A percentile compares a stretch with the other conserved stretches of the same genome.
Evolutionary conservation across 2,113 vertebrate species (phyloP).

Genomic region (Fulmarus glacialis): DNA sequence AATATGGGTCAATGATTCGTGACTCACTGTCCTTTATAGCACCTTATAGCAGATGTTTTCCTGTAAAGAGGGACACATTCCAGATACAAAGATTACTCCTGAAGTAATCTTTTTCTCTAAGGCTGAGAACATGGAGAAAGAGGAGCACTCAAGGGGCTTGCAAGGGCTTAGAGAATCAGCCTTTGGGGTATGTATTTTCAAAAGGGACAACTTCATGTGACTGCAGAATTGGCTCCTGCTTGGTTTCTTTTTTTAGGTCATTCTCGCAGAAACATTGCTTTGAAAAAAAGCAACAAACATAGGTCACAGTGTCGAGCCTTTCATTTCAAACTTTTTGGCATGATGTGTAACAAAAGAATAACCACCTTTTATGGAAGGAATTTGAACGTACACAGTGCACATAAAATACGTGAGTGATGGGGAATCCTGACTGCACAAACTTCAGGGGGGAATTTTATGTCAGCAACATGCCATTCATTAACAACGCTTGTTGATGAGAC

Average conservation of each 20-base stretch:
- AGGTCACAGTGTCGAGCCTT: not conserved
- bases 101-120: not conserved
- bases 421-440: not conserved
- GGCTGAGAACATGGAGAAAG: not conserved
- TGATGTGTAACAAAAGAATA: not conserved
- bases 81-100: not conserved
- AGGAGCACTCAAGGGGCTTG: not conserved
- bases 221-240: not conserved
- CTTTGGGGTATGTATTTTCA: not conserved
- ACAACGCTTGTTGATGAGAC: not conserved
- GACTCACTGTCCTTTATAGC: not conserved
- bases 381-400: rapidly evolving
- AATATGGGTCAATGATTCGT: not conserved
- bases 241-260: not conserved
- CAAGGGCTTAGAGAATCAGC: not conserved
- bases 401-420: not conserved
- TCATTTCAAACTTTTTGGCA: not conserved
- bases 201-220: not conserved
- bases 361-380: not conserved
- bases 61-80: not conserved
- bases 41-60: not conserved
- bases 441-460: rapidly evolving
- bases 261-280: not conserved
- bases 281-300: not conserved
- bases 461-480: not conserved